phyloP scores from a whole-genome alignment of 2,888 invertebrate genomes.

The Timema podura region DNA sequence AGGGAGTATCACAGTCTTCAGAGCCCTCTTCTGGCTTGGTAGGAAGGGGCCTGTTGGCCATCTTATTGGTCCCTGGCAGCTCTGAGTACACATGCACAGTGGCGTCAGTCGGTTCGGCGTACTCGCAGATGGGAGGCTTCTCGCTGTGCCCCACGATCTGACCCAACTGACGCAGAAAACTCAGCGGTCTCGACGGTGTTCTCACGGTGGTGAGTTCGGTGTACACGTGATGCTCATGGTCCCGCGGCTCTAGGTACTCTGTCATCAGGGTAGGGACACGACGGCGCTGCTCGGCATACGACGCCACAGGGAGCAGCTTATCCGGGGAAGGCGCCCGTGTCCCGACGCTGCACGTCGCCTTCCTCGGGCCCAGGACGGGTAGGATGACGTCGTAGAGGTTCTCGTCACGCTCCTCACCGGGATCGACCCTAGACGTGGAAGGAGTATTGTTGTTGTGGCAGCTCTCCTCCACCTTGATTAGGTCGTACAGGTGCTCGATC shows the following conservation, averaged over 20 bases:
- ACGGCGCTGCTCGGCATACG: conserved; percentile 45
- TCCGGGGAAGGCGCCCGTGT: conserved; percentile 58
- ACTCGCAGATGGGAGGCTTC: conserved; percentile 45
- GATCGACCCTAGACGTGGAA: conserved; percentile 44
- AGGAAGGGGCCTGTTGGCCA: conserved; percentile 66
- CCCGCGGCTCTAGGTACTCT: conserved; percentile 50
- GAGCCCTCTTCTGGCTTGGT: conserved; percentile 51
- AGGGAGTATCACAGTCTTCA: conserved; percentile 28
- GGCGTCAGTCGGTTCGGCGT: conserved; percentile 53
- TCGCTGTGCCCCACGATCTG: conserved; percentile 45
- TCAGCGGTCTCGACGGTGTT: conserved; percentile 48
- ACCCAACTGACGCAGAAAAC: conserved; percentile 58
- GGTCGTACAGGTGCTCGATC: conserved; percentile 71
- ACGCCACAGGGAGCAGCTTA: conserved; percentile 52
- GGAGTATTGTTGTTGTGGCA: conserved; percentile 52
- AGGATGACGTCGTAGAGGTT: conserved; percentile 58
- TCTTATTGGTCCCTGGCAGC: conserved; percentile 49
- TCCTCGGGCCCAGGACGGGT: conserved; percentile 28
- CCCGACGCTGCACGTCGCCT: conserved; percentile 48
- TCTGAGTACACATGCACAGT: conserved; percentile 53
- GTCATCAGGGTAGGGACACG: conserved; percentile 37
- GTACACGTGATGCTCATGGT: conserved; percentile 52
- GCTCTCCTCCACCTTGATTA: conserved; percentile 66
- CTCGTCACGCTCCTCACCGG: conserved; percentile 32
- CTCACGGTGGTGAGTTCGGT: conserved; percentile 54